A percentile compares a stretch with the other conserved stretches of the same genome.
Evolutionary conservation across 2,797 vertebrate genomes (phyloP).

Genomic region (Cheracebus regulus): DNA sequence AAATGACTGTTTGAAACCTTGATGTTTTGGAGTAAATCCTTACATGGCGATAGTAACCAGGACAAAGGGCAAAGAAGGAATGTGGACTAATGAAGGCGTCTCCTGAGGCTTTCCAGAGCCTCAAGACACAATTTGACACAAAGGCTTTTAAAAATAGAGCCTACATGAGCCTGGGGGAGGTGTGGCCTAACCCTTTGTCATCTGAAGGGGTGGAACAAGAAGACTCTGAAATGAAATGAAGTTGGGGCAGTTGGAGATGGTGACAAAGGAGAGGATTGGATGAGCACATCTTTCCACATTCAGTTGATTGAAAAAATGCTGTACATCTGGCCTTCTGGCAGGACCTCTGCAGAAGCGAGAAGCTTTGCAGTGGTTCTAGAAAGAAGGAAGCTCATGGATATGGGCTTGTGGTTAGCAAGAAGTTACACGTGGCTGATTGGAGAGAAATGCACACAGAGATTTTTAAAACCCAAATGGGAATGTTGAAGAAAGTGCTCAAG

Average conservation of each 20-base stretch:
- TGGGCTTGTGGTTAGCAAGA: background rate
- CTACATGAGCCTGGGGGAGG: background rate
- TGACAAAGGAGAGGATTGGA: background rate
- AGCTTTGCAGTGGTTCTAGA: background rate
- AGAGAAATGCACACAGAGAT: background rate
- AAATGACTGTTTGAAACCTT: background rate
- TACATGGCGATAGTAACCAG: background rate
- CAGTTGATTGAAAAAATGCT: background rate
- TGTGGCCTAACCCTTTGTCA: background rate
- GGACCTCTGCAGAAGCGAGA: background rate
- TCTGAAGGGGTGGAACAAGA: background rate
- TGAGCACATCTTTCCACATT: background rate
- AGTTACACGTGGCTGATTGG: background rate
- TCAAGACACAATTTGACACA: background rate
- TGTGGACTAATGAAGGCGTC: background rate
- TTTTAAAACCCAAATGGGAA: background rate
- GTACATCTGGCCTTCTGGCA: background rate
- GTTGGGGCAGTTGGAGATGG: background rate
- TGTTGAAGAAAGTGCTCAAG: slow-evolving; percentile 5
- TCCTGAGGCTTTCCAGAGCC: background rate
- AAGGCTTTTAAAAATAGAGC: background rate
- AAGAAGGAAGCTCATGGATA: background rate
- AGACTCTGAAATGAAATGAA: background rate
- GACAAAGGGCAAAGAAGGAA: background rate
- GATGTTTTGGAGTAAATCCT: background rate